Conservation (phyloP, 2,113 vertebrate species). For the Recurvirostra avosetta region DNA sequence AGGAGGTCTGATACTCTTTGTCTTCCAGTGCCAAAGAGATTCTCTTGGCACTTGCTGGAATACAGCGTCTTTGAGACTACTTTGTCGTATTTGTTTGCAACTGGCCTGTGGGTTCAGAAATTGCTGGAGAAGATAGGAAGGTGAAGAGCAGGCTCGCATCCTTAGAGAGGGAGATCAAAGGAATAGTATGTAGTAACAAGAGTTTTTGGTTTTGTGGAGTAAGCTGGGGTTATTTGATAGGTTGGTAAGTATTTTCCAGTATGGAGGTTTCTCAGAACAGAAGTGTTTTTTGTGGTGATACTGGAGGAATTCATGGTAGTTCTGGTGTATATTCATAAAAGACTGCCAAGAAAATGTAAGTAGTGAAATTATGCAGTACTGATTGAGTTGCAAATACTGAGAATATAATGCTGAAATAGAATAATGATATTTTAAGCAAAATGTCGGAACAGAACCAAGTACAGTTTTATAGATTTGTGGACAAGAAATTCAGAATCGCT, state of each 20-base stretch:
- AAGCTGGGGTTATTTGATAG: not conserved
- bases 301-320: not conserved
- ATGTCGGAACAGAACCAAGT: not conserved
- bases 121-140: not conserved
- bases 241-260: not conserved
- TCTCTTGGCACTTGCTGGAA: not conserved
- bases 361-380: not conserved
- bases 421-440: not conserved
- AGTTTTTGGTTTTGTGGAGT: not conserved
- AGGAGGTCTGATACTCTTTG: too few species aligned
- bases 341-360: not conserved
- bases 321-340: not conserved
- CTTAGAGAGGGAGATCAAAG: not conserved
- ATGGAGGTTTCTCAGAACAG: not conserved
- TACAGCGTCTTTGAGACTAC: not conserved
- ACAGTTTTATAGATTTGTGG: not conserved
- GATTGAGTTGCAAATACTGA: not conserved
- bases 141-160: accelerated
- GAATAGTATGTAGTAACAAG: not conserved
- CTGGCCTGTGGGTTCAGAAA: not conserved
- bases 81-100: not conserved
- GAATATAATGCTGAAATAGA: not conserved
- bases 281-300: not conserved
- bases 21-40: not conserved
- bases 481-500: not conserved